Conservation (phyloP, 2,888 invertebrate genomes). For the Idaea aversata region DNA sequence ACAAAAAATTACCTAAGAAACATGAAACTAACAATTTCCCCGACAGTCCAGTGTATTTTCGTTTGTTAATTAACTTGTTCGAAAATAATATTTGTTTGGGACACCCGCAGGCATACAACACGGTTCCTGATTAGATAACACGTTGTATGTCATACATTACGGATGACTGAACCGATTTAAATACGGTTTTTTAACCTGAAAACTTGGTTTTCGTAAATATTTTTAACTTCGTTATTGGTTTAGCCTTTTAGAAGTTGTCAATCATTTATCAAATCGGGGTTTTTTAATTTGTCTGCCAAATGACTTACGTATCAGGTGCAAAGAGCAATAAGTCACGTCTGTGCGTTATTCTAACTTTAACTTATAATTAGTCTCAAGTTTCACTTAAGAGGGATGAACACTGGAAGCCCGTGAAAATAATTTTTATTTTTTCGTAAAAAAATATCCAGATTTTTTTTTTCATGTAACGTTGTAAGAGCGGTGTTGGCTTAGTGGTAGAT, state of each 20-base stretch:
- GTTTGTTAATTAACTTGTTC: constrained; percentile 22
- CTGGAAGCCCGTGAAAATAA: background rate
- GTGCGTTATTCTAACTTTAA: constrained; percentile 22
- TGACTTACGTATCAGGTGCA: constrained; percentile 24
- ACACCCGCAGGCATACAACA: constrained; percentile 14
- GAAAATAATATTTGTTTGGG: constrained; percentile 26
- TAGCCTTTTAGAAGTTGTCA: too few species aligned
- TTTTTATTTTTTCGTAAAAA: background rate
- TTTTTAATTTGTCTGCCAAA: too few species aligned
- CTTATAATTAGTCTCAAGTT: constrained; percentile 32
- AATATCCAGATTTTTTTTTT: too few species aligned
- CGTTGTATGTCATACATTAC: constrained; percentile 13
- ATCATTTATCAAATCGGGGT: too few species aligned
- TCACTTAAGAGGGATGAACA: constrained; percentile 6
- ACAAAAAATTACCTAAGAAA: too few species aligned
- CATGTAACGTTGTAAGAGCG: too few species aligned
- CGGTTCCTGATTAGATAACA: constrained; percentile 13
- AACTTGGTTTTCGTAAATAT: too few species aligned
- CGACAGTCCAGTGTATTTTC: constrained; percentile 10
- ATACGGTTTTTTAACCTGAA: background rate
- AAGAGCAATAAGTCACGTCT: constrained; percentile 22
- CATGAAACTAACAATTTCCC: background rate
- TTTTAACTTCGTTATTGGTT: too few species aligned
- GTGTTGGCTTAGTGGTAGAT: too few species aligned
- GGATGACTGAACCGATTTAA: constrained; percentile 9